Evolutionary conservation across 1,140 invertebrate genomes (phyloP).

Genomic region (Caenorhabditis latens): DNA sequence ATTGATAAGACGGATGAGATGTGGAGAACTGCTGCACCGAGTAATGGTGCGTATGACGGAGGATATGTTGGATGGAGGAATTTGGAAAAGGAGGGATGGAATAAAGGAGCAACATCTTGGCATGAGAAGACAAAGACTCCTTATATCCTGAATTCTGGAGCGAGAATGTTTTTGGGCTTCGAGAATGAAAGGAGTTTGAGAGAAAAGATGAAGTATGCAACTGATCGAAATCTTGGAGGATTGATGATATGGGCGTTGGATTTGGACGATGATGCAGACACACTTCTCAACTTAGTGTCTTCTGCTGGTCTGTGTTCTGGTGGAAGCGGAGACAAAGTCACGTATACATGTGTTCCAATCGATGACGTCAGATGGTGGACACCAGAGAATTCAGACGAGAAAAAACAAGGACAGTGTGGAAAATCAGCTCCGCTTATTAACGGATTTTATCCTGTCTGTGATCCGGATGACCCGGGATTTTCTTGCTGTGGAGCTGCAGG

Average conservation of each 20-base stretch:
- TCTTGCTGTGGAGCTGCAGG: conserved; percentile 68
- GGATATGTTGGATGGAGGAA: conserved; percentile 70
- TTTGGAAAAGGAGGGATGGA: conserved; percentile 58
- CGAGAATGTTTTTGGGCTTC: conserved; percentile 67
- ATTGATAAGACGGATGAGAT: conserved; percentile 71
- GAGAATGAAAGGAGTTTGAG: conserved; percentile 66
- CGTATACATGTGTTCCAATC: conserved; percentile 23
- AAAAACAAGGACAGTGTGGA: conserved; percentile 67
- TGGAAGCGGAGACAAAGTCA: conserved; percentile 28
- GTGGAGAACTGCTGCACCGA: conserved; percentile 71
- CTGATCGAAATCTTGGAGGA: conserved; percentile 85
- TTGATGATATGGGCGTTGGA: conserved; percentile 89
- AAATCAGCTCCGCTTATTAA: conserved; percentile 71
- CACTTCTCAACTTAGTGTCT: conserved; percentile 65
- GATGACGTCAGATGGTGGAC: conserved; percentile 56
- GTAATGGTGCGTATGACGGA: conserved; percentile 68
- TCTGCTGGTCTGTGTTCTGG: conserved; percentile 16
- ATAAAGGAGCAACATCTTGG: conserved; percentile 55
- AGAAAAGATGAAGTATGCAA: conserved; percentile 80
- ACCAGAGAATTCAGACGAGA: conserved; percentile 54
- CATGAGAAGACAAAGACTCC: conserved; percentile 67
- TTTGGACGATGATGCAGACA: conserved; percentile 84
- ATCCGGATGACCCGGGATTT: conserved; percentile 72
- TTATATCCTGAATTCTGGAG: conserved; percentile 62
- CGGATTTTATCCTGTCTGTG: conserved; percentile 73